Conservation (phyloP, 37 sponge, comb jelly and placozoan species). For the Spongilla lacustris region DNA sequence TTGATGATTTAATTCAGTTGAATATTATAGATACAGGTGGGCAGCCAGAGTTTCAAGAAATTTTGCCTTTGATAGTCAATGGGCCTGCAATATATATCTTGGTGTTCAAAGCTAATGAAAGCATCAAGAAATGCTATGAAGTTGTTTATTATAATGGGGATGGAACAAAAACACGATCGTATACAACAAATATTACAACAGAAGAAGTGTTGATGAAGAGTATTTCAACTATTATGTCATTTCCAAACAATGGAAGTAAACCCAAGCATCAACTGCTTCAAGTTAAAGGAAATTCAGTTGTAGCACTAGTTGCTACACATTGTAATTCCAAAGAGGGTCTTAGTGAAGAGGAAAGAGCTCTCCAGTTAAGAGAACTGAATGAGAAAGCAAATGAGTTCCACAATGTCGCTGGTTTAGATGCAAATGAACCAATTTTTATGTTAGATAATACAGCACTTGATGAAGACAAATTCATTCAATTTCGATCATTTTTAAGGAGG, state of each 20-base stretch:
- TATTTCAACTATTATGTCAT: constrained; percentile 13
- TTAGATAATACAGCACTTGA: background rate
- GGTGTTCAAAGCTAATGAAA: constrained; percentile 8
- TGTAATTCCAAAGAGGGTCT: background rate
- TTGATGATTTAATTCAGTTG: background rate
- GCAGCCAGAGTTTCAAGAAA: constrained; percentile 16
- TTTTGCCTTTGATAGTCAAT: constrained; percentile 9
- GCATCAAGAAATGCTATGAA: background rate
- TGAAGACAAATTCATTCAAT: background rate
- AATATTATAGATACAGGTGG: constrained; percentile 20
- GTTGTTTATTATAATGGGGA: background rate
- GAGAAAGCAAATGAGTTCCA: background rate
- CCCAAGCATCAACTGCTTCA: background rate
- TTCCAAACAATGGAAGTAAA: background rate
- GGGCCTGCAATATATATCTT: constrained; percentile 17
- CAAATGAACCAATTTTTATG: background rate
- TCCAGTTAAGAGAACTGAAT: background rate
- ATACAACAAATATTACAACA: constrained; percentile 4
- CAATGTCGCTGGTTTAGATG: background rate
- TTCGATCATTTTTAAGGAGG: background rate
- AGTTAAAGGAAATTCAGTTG: background rate
- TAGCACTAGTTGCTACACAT: background rate
- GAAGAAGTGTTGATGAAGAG: constrained; percentile 9
- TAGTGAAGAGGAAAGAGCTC: background rate
- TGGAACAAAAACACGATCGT: background rate